Evolutionary conservation across 2,113 vertebrate genomes (phyloP).

Genomic region (Capreolus pygargus): DNA sequence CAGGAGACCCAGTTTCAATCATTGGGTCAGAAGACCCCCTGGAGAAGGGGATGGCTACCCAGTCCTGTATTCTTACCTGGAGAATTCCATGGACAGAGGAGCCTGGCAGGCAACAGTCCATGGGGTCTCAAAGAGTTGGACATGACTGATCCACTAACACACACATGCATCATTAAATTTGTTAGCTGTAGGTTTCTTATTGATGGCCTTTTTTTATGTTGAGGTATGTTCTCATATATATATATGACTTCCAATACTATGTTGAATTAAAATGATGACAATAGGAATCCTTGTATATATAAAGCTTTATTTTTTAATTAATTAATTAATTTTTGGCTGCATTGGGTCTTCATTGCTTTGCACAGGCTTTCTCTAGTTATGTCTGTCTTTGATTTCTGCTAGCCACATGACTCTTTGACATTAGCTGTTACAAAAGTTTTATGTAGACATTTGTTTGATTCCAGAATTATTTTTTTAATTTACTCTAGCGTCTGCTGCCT

Average conservation of each 20-base stretch:
- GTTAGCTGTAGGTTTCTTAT: neutral
- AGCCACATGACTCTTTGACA: neutral
- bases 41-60: neutral
- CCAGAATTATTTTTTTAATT: neutral
- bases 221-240: neutral
- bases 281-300: neutral
- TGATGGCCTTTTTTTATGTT: neutral
- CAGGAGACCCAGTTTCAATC: neutral
- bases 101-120: neutral
- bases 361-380: neutral
- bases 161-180: neutral
- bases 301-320: neutral
- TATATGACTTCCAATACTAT: neutral
- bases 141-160: neutral
- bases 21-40: neutral
- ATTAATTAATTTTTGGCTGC: neutral
- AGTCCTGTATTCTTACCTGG: neutral
- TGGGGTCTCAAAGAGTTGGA: neutral
- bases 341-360: neutral
- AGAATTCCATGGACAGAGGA: neutral
- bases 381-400: neutral
- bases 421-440: neutral
- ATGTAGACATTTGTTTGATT: neutral
- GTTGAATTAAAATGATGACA: neutral
- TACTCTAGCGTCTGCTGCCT: neutral